Base-by-base conservation (phyloP, 2,888 invertebrate species). In the Brassicogethes aeneus region DNA sequence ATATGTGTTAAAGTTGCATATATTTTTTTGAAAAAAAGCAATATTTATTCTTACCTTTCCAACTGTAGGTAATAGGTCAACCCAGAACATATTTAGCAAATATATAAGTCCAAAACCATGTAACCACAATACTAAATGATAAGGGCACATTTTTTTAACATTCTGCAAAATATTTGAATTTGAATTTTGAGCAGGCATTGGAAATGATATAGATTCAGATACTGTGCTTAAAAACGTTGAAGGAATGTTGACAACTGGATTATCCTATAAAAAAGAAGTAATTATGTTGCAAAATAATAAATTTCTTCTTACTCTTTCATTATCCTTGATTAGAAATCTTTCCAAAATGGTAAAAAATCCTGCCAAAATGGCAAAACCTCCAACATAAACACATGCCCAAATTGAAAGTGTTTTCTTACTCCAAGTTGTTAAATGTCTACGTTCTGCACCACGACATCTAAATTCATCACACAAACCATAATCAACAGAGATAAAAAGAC, bases 381-480 rank as follows among this genome's bases (percentile, higher is more conserved):
- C 57, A 39, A 76, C 70, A 50, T 76, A 77, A 34, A 74, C 62
- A 15, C 73, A 64, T 2, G 75, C 74, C 77, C 77, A 77, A 39
- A 72, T 62, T 3, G 73, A 70, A 51, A 74, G 71, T 16, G 68
- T 68, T 39, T 72, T 70, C 75, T 75, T 75, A n/a, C 55, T 58
- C 70, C 70, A 70, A 7, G 51, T 66, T 13, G 58, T 52, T 15
- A 63, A 55, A 29, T 57, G 55, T 38, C 68, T 61, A 30, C 70
- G 59, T 47, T 70, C 70, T 53, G 65, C 64, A 8, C 77, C 77
- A 44, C 76, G 68, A 55, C 77, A 77, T 36, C 74, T 69, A 54
- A 76, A 76, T 58, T 76, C 75, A 56, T 77, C 75, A 54, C 77
- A 76, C 10, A 77, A 64, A 3, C 75, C 76, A 55, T 77, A 77